Conservation (phyloP, 2,888 invertebrate species). For the Agrochola lychnidis region DNA sequence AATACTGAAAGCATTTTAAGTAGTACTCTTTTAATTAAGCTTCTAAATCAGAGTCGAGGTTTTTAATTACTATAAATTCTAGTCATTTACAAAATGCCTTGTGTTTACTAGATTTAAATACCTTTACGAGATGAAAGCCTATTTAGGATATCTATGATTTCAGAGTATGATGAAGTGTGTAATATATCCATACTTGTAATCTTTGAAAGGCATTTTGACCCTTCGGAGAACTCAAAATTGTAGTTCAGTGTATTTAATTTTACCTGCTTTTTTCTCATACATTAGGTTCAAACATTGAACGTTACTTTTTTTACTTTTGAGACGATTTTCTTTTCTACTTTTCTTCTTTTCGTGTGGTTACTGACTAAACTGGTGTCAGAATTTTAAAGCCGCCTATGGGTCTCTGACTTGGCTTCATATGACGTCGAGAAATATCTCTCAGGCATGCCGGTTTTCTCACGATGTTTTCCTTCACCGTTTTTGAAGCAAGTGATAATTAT, state of each 20-base stretch:
- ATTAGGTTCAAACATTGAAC: neutral
- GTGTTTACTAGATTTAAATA: constrained; percentile 13
- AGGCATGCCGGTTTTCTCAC: no score
- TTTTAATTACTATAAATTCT: constrained; percentile 34
- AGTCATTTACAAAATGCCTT: neutral
- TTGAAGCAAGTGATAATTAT: no score
- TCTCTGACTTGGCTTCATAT: no score
- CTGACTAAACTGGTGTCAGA: no score
- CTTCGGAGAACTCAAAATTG: neutral
- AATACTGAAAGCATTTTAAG: constrained; percentile 22
- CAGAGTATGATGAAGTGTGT: neutral
- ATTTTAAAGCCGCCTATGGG: no score
- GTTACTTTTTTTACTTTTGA: neutral
- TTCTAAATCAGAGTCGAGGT: constrained; percentile 11
- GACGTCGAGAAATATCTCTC: no score
- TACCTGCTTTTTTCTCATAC: neutral
- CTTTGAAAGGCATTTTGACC: neutral
- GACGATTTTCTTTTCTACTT: no score
- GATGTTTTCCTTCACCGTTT: no score
- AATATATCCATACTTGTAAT: neutral
- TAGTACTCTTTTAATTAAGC: constrained; percentile 11
- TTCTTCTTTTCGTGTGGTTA: no score
- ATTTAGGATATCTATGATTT: neutral
- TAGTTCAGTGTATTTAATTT: neutral
- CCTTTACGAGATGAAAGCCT: neutral